phyloP scores from a whole-genome alignment of 2,888 invertebrate genomes.

The Dorcus hopei region DNA sequence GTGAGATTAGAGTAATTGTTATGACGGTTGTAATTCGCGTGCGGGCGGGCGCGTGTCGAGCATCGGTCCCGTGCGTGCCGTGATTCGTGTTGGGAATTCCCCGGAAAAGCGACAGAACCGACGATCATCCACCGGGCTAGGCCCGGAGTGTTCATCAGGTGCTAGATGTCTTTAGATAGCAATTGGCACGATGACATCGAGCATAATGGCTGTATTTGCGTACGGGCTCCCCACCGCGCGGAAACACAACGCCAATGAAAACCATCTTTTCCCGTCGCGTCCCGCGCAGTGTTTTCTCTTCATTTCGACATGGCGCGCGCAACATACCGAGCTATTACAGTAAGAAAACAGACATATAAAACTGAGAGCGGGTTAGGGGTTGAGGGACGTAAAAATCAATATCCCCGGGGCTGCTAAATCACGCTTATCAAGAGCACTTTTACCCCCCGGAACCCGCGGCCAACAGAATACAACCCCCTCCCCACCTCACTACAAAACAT shows the following conservation, averaged over 20 bases:
- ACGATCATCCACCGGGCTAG: background rate
- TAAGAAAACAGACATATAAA: slow-evolving; percentile 58
- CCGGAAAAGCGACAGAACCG: background rate
- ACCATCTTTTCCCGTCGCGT: slow-evolving; percentile 45
- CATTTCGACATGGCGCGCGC: slow-evolving; percentile 50
- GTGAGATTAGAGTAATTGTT: slow-evolving; percentile 27
- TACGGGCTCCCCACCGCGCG: slow-evolving; percentile 41
- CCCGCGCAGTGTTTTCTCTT: slow-evolving; percentile 47
- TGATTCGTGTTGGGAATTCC: background rate
- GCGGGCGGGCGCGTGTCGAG: slow-evolving; percentile 21
- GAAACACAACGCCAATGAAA: slow-evolving; percentile 49
- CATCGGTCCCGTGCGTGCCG: slow-evolving; percentile 8
- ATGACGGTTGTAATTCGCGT: slow-evolving; percentile 25
- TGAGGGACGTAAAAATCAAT: slow-evolving; percentile 54
- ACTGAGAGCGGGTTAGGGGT: slow-evolving; percentile 51
- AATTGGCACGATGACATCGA: slow-evolving; percentile 41
- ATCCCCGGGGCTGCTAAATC: slow-evolving; percentile 76
- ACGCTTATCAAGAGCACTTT: slow-evolving; percentile 60
- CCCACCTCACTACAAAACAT: slow-evolving; percentile 55
- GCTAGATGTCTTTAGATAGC: slow-evolving; percentile 18
- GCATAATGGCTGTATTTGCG: slow-evolving; percentile 50
- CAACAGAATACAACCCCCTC: slow-evolving; percentile 30
- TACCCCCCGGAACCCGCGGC: slow-evolving; percentile 49
- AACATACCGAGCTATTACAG: slow-evolving; percentile 54
- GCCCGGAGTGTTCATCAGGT: slow-evolving; percentile 19